Evolutionary conservation across 2,797 vertebrate genomes (phyloP), one percentile per base, ranked within the genome.

Genomic region (Helarctos malayanus): DNA sequence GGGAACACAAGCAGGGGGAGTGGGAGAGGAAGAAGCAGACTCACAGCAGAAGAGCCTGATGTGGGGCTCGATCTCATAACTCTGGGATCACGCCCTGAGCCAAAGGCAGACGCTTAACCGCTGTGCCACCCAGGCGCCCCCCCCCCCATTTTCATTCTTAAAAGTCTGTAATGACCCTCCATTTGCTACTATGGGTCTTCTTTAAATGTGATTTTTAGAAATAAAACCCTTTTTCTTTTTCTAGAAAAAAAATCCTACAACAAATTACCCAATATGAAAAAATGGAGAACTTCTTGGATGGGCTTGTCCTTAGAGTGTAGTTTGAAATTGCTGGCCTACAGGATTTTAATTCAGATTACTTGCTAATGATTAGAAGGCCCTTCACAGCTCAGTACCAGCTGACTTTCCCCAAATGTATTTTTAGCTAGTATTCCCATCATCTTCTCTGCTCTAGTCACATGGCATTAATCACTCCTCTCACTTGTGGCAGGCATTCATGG

Each of bases 121-220:
- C 38, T 38, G 38, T 38, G 38, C 38, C 38, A 38, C 38, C 38
- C 38, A 38, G 38, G 38, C 38, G 38, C 38, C 38, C 38, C 38
- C 8, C 71, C 15, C 71, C 29, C 47, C 29, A 78, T 78, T 78
- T 52, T 52, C 49, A n/a, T 78, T 78, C 41, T 49, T 86, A 68
- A 76, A 69, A 49, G 45, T 91, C 68, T 87, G 2, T 79, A 59
- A 5, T 49, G 35, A 27, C 29, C 23, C 25, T 32, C 57, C 19
- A 25, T 81, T 86, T 84, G 56, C 35, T 54, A 57, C 63, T 68
- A 29, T 56, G 23, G 56, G 29, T 75, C 27, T 59, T 38, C 63
- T 68, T 68, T 61, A 83, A 65, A n/a, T 59, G 56, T 45, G 25
- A 35, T 38, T 92, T 95, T 87, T 93, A 78, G 49, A 93, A 90